Evolutionary conservation across 2,888 invertebrate species (phyloP), one percentile per base, ranked within the genome.

Genomic region (Arrhopalites spinosus): DNA sequence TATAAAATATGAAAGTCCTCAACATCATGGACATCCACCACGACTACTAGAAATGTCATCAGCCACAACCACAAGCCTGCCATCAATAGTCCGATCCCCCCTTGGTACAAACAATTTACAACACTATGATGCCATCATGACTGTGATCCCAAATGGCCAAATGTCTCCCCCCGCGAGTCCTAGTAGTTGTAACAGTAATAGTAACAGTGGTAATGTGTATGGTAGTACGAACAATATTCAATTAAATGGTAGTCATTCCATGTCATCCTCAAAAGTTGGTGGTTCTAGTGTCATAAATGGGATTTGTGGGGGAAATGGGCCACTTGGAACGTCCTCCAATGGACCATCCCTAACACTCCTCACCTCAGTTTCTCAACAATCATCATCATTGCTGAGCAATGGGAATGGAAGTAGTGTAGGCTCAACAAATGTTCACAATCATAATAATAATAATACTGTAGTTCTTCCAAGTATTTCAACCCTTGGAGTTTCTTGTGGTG

Each of bases 151-250:
- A 64, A 64, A 83, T 76, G 84, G 84, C 20, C 84, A 84, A 78
- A 85, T 87, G 80, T 87, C 87, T 1, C 84, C 84, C 2, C 86
- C 87, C 3, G 85, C 86, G 29, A 86, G 87, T 76, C 87, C 87
- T 7, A 29, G 43, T 23, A 36, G 36, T 71, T n/a, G 23, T 17
- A 23, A 13, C 45, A n/a, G n/a, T n/a, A 43, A 61, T 5, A 53
- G 47, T 50, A 53, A 25, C 7, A 53, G 45, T 69, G 50, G 50
- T 25, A 66, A 67, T 23, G n/a, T n/a, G n/a, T n/a, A n/a, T n/a
- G n/a, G n/a, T n/a, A n/a, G n/a, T n/a, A n/a, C n/a, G n/a, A n/a
- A n/a, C n/a, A 69, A 25, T 53, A 69, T 50, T 17, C 25, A 29
- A 17, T 29, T 66, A 11, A 45, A 59, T 59, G 59, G 66, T 66